Evolutionary conservation across 2,113 vertebrate genomes (phyloP), one percentile per base, ranked within the genome.

Genomic region (Brachypodius melanocephalos): DNA sequence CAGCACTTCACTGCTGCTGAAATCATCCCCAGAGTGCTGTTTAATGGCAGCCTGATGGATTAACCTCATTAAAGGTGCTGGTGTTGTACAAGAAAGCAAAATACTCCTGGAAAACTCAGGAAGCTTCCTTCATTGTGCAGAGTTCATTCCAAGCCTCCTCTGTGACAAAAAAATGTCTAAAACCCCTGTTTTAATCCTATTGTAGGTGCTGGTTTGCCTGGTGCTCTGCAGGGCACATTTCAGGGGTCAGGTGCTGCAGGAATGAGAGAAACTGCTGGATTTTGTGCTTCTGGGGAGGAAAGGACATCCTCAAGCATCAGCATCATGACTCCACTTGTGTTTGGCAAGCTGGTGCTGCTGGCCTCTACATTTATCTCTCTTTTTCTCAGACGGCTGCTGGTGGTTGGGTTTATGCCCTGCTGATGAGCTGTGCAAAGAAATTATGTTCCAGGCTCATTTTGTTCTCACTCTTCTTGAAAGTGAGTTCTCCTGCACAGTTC

Each of bases 1-100:
- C 5, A 72, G 49, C 54, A 29, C 77, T 95, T 91, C 36, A 14
- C 12, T 87, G 45, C 91, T 94, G 87, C 14, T 61, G 87, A 66
- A 83, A 62, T 14, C 77, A 58, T 89, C 85, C 93, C 91, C 45
- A 5, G 85, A 73, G 96, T 52, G 31, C 51, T 66, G 54, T 88
- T 91, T 36, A 21, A 6, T 14, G 58, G 81, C 75, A 76, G 17
- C 0, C 2, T 59, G 67, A 75, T 78, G 88, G 63, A 93, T 82
- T 76, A 17, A 83, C 66, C 51, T 78, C 91, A 38, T 57, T 79
- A 66, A 68, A 82, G 74, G 87, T 83, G 43, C 55, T 22, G 0
- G 19, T 29, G 5, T 10, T 24, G 42, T 22, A 52, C 29, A 28
- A 31, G 67, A 48, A 26, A 69, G 66, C 58, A 79, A 45, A 82